Percentiles rank a stretch among this genome's conserved stretches.
These are phyloP conservation scores for Geotrupes spiniger DNA, from an alignment of 2,888 invertebrate species.

Conservation along the genomic window DNA sequence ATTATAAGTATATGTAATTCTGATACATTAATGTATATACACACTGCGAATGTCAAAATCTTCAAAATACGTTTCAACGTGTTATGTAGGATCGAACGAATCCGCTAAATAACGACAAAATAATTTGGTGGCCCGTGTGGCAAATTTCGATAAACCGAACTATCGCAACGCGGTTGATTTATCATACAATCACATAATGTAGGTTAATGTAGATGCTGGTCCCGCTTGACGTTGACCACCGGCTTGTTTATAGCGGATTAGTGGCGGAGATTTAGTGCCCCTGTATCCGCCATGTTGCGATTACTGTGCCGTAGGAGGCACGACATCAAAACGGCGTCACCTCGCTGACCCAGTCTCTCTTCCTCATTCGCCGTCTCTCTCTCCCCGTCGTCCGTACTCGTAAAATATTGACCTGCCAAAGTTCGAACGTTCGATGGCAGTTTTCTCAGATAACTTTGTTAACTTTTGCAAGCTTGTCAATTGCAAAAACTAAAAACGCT, in stretches of 20 bases:
- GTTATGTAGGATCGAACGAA: too few species aligned
- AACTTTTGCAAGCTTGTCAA: slow-evolving; percentile 19
- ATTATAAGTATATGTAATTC: too few species aligned
- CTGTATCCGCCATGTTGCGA: slow-evolving; percentile 27
- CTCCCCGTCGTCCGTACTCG: slow-evolving; percentile 17
- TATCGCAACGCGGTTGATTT: slow-evolving; percentile 15
- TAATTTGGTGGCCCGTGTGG: not conserved
- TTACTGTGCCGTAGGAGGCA: slow-evolving; percentile 16
- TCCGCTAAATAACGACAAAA: too few species aligned
- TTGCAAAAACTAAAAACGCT: slow-evolving; percentile 10
- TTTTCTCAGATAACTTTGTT: slow-evolving; percentile 17
- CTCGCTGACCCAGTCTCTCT: slow-evolving; percentile 2
- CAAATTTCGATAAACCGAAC: slow-evolving; percentile 2
- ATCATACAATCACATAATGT: slow-evolving; percentile 29
- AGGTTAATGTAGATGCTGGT: slow-evolving; percentile 33
- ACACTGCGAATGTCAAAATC: too few species aligned
- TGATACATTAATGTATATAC: too few species aligned
- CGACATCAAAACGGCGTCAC: slow-evolving; percentile 6
- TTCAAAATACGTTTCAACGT: too few species aligned
- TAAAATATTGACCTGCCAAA: slow-evolving; percentile 28
- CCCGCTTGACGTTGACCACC: slow-evolving; percentile 28
- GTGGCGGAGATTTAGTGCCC: slow-evolving; percentile 31
- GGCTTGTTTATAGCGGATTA: slow-evolving; percentile 36
- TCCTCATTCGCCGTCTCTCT: not conserved
- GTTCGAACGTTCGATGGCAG: slow-evolving; percentile 17